These are phyloP conservation scores for Limosa lapponica DNA, from an alignment of 2,797 vertebrate species.

Conservation along the genomic window DNA sequence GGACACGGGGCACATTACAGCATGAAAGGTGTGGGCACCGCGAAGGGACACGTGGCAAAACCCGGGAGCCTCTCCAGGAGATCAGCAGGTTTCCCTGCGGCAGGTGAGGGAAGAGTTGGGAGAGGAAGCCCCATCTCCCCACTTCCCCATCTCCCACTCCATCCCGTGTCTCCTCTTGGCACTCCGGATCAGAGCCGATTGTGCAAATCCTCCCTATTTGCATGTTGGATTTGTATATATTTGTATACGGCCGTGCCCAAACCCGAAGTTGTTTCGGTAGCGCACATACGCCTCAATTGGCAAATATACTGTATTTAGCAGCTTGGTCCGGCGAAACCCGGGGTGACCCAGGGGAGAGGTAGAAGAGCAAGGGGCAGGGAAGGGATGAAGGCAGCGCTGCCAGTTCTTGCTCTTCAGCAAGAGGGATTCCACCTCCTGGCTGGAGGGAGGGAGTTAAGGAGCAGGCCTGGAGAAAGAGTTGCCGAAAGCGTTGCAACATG, in stretches of 20 bases:
- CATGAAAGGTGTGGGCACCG: not conserved
- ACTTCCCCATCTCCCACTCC: not conserved
- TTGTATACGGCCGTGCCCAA: not conserved
- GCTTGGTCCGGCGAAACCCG: fast-evolving
- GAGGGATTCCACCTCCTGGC: not conserved
- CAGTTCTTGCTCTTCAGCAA: not conserved
- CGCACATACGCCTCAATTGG: not conserved
- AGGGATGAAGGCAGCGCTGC: not conserved
- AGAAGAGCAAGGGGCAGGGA: not conserved
- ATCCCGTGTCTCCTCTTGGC: not conserved
- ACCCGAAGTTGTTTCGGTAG: not conserved
- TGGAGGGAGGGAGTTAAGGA: slow-evolving; percentile 23
- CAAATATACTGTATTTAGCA: fast-evolving
- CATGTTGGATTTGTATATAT: slow-evolving; percentile 5
- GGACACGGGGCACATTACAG: not conserved
- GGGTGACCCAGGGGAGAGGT: not conserved
- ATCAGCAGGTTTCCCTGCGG: not conserved
- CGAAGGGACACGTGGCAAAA: fast-evolving
- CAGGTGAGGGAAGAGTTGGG: not conserved
- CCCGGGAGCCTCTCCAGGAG: not conserved
- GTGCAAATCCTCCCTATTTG: slow-evolving; percentile 18
- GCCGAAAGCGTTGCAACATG: slow-evolving; percentile 35
- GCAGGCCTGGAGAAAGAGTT: slow-evolving; percentile 17
- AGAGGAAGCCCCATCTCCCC: not conserved
- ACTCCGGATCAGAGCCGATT: not conserved